Conservation (phyloP, 1,140 invertebrate species). For the Tetraneura akinire region DNA sequence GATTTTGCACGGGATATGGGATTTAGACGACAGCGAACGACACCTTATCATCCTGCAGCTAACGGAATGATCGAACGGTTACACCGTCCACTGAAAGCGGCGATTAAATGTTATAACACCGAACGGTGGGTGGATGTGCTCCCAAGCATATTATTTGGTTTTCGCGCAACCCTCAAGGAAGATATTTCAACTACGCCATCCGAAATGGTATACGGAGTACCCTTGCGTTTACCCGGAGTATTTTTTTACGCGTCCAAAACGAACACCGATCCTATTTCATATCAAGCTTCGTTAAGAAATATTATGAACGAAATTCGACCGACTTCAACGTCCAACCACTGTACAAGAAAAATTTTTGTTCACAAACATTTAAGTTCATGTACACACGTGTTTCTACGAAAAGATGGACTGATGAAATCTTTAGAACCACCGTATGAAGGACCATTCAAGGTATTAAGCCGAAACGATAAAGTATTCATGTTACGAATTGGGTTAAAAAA, state of each 20-base stretch:
- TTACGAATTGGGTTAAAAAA: neutral
- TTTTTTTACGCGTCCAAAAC: neutral
- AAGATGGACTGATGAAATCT: neutral
- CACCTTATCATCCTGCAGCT: neutral
- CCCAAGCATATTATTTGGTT: neutral
- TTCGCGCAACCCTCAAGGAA: neutral
- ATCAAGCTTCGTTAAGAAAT: neutral
- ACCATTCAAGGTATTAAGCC: neutral
- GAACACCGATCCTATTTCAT: neutral
- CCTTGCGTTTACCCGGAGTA: neutral
- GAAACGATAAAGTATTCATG: neutral
- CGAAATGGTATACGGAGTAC: neutral
- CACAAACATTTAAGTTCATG: neutral
- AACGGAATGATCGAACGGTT: neutral
- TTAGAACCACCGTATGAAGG: neutral
- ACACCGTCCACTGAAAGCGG: neutral
- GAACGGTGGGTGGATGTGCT: neutral
- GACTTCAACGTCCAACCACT: neutral
- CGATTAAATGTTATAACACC: neutral
- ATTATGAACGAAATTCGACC: neutral
- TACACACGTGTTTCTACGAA: neutral
- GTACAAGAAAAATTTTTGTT: neutral
- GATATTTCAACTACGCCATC: neutral
- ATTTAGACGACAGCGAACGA: neutral
- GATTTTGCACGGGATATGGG: neutral